Percentiles rank a stretch among this genome's conserved stretches.
These are phyloP conservation scores for Ceraclea dissimilis DNA, from an alignment of 2,888 invertebrate species.

Conservation along the genomic window DNA sequence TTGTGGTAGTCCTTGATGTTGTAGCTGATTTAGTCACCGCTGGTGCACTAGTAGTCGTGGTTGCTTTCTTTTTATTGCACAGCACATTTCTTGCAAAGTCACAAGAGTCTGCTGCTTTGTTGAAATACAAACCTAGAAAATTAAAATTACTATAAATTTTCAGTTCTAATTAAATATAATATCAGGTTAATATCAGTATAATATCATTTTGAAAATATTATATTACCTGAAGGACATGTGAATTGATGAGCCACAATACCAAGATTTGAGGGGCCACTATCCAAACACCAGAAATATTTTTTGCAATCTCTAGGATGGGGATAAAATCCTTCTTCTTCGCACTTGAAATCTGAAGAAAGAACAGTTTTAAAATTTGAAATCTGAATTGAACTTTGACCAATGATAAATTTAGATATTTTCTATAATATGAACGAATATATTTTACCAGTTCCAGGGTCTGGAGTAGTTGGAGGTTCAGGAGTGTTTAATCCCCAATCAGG, in stretches of 20 bases:
- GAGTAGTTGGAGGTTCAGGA: slow-evolving; percentile 82
- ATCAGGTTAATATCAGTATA: neutral
- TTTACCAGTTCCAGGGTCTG: slow-evolving; percentile 75
- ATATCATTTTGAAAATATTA: too few species aligned
- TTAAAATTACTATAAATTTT: slow-evolving; percentile 3
- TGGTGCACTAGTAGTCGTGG: slow-evolving; percentile 39
- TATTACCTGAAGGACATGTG: slow-evolving; percentile 78
- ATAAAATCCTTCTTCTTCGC: slow-evolving; percentile 89
- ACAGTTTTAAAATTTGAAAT: slow-evolving; percentile 7
- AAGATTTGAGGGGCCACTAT: slow-evolving; percentile 79
- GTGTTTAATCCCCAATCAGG: slow-evolving; percentile 55
- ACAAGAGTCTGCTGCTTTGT: slow-evolving; percentile 85
- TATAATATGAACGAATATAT: too few species aligned
- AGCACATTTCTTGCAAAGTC: slow-evolving; percentile 85
- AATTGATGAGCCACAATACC: slow-evolving; percentile 90
- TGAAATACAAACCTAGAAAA: slow-evolving; percentile 76
- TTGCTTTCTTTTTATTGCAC: slow-evolving; percentile 58
- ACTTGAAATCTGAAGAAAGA: slow-evolving; percentile 67
- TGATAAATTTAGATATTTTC: neutral
- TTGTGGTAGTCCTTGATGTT: slow-evolving; percentile 39
- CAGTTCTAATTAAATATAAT: neutral
- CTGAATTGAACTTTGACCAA: neutral
- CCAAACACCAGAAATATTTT: slow-evolving; percentile 92
- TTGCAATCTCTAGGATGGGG: slow-evolving; percentile 88
- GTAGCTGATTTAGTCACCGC: slow-evolving; percentile 46